Conservation (phyloP, 1,140 invertebrate genomes). For the Saccostrea glomerata region DNA sequence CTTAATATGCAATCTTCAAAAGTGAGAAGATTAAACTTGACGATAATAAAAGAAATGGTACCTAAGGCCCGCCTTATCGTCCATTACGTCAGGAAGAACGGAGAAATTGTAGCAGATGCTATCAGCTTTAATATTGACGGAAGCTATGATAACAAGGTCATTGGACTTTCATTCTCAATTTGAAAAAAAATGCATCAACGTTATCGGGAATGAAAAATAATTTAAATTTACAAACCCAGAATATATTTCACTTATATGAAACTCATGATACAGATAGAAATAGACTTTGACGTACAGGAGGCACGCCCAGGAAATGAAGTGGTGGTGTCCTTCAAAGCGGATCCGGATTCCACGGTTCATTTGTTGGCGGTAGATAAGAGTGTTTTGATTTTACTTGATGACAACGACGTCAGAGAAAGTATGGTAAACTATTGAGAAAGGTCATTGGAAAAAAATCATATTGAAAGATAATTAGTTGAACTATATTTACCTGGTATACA, state of each 20-base stretch:
- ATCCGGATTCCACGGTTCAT: slow-evolving; percentile 92
- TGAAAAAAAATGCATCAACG: too few species aligned
- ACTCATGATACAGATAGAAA: slow-evolving; percentile 63
- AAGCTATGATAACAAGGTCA: slow-evolving; percentile 91
- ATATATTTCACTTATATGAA: too few species aligned
- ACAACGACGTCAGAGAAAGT: slow-evolving; percentile 83
- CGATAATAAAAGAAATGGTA: slow-evolving; percentile 93
- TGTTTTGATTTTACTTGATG: slow-evolving; percentile 85
- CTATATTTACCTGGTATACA: too few species aligned
- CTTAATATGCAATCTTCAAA: slow-evolving; percentile 35
- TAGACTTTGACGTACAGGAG: slow-evolving; percentile 73
- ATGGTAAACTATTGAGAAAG: slow-evolving; percentile 75
- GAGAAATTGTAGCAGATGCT: slow-evolving; percentile 92
- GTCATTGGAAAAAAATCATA: too few species aligned
- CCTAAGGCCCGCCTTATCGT: slow-evolving; percentile 93
- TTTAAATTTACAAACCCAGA: too few species aligned
- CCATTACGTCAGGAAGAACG: slow-evolving; percentile 89
- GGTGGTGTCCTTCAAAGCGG: slow-evolving; percentile 87
- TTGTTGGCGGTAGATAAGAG: slow-evolving; percentile 93
- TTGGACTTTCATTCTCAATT: neutral
- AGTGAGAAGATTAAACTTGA: slow-evolving; percentile 87
- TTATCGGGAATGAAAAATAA: too few species aligned
- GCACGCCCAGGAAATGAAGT: slow-evolving; percentile 87
- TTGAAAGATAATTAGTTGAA: too few species aligned
- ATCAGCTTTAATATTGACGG: slow-evolving; percentile 95